A percentile compares a stretch with the other conserved stretches of the same genome.
Conservation (phyloP, 2,888 invertebrate genomes). For the Nomada lathburiana region DNA sequence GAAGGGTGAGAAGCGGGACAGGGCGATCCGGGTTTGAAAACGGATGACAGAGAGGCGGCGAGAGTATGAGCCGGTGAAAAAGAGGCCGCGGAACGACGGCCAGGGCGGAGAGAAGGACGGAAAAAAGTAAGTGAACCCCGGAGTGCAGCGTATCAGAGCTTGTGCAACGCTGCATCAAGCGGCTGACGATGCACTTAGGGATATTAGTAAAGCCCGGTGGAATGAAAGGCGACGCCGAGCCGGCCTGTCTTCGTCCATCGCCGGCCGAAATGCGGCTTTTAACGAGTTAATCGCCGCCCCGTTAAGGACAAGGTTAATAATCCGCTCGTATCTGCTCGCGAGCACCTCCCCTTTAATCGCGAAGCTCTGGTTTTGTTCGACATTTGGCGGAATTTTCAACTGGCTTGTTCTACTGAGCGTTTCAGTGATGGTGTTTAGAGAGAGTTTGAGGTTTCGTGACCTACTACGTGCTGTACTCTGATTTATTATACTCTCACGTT, state of each 20-base stretch:
- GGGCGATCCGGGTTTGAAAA: slow-evolving; percentile 17
- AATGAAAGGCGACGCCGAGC: slow-evolving; percentile 63
- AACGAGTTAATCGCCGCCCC: slow-evolving; percentile 55
- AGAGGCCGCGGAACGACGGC: slow-evolving; percentile 37
- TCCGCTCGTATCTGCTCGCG: not conserved
- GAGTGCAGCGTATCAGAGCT: slow-evolving; percentile 72
- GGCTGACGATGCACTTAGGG: slow-evolving; percentile 83
- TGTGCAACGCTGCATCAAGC: slow-evolving; percentile 77
- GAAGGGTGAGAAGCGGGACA: slow-evolving; percentile 9
- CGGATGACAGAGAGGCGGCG: slow-evolving; percentile 42
- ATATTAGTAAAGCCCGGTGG: slow-evolving; percentile 82
- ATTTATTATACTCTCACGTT: no score
- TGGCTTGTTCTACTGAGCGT: not conserved
- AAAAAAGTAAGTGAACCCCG: slow-evolving; percentile 58
- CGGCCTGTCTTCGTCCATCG: slow-evolving; percentile 51
- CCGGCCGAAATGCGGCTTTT: slow-evolving; percentile 57
- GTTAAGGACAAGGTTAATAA: slow-evolving; percentile 45
- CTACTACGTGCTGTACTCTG: no score
- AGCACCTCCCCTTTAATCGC: not conserved
- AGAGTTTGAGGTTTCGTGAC: no score
- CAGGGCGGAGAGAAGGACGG: slow-evolving; percentile 28
- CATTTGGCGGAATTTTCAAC: not conserved
- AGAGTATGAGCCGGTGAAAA: slow-evolving; percentile 27
- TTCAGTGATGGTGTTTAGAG: not conserved
- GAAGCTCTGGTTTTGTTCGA: not conserved